Percentiles rank a stretch among this genome's conserved stretches.
phyloP scores from a whole-genome alignment of 2,888 invertebrate genomes.

The Drosophila limbata region DNA sequence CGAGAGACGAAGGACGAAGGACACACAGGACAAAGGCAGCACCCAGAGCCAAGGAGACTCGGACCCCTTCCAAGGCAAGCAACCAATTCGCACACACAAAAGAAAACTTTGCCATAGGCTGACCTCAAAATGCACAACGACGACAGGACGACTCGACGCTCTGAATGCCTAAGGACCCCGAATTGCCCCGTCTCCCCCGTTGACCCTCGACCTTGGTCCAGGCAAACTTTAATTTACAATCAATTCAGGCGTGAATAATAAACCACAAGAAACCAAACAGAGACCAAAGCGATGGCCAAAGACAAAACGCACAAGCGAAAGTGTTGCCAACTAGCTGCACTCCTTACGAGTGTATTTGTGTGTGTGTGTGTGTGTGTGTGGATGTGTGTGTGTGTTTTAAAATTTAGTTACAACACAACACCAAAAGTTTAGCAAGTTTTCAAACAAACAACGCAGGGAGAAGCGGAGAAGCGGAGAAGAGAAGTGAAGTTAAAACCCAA shows the following conservation, averaged over 20 bases:
- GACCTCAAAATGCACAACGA: conserved; percentile 82
- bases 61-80: conserved; percentile 35
- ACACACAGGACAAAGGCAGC: conserved; percentile 24
- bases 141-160: conserved; percentile 3
- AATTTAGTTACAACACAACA: conserved; percentile 80
- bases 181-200: background rate
- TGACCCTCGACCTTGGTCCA: conserved; percentile 21
- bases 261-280: conserved; percentile 83
- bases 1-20: background rate
- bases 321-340: conserved; percentile 73
- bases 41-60: conserved; percentile 27
- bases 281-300: conserved; percentile 37
- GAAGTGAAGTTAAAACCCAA: background rate
- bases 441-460: conserved; percentile 59
- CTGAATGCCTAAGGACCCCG: conserved; percentile 45
- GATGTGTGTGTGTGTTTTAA: conserved; percentile 43
- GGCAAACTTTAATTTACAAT: conserved; percentile 84
- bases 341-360: background rate
- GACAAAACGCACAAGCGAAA: conserved; percentile 77
- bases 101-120: conserved; percentile 79
- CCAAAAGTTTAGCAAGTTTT: conserved; percentile 77
- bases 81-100: conserved; percentile 69
- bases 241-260: conserved; percentile 85
- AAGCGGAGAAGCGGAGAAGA: conserved; percentile 11
- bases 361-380: conserved; percentile 14